Percentiles rank a stretch among this genome's conserved stretches.
Conservation (phyloP, 2,888 invertebrate species). For the Phoronis australis region DNA sequence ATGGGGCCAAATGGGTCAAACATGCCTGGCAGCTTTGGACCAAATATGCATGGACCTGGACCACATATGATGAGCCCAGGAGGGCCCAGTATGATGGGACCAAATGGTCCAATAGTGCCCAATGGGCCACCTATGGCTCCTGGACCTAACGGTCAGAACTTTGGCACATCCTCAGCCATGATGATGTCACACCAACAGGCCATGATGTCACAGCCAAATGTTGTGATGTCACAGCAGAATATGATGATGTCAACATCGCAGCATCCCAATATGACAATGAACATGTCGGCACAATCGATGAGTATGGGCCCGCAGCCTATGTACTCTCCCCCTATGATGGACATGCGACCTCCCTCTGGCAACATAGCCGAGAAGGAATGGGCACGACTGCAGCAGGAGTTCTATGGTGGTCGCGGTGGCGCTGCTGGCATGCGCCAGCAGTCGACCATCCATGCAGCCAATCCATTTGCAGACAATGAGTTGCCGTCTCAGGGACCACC, state of each 20-base stretch:
- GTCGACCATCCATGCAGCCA: constrained; percentile 5
- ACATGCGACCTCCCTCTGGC: constrained; percentile 28
- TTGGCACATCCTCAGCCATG: constrained; percentile 13
- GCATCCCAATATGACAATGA: too few relatives aligned
- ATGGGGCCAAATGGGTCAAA: background rate
- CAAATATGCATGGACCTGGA: constrained; percentile 4
- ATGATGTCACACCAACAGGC: constrained; percentile 20
- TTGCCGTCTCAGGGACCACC: constrained; percentile 25
- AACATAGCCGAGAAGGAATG: constrained; percentile 72
- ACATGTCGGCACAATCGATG: constrained; percentile 29
- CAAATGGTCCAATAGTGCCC: constrained; percentile 13
- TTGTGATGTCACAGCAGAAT: constrained; percentile 20
- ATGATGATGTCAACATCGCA: constrained; percentile 27
- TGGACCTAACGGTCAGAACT: too few relatives aligned
- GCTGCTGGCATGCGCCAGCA: background rate
- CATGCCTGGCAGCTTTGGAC: too few relatives aligned
- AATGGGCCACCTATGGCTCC: constrained; percentile 18
- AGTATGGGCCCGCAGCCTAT: background rate
- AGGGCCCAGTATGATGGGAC: constrained; percentile 23
- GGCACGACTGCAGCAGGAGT: constrained; percentile 85
- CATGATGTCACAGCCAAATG: constrained; percentile 30
- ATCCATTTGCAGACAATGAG: too few relatives aligned
- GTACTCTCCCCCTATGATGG: constrained; percentile 50
- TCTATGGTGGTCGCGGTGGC: constrained; percentile 19
- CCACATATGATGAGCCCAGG: constrained; percentile 3